Conservation (phyloP, 2,797 vertebrate genomes). For the Aeoliscus strigatus region DNA sequence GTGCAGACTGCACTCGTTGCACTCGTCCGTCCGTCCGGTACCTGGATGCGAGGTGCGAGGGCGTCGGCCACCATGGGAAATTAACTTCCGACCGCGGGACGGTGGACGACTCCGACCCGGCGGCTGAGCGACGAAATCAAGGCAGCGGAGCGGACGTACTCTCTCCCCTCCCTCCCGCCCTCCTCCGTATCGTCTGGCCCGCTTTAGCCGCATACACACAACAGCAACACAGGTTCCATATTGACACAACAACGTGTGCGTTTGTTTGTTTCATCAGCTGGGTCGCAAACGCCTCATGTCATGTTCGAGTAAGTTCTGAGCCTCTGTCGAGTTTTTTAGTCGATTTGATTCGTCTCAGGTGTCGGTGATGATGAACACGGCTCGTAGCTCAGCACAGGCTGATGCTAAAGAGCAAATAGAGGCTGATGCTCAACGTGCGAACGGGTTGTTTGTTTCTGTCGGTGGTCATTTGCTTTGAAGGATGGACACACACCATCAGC, state of each 20-base stretch:
- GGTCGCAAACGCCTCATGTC: conserved; percentile 59
- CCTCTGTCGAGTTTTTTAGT: no score
- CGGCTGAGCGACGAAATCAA: conserved; percentile 25
- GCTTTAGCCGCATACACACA: conserved; percentile 22
- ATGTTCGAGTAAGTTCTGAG: conserved; percentile 78
- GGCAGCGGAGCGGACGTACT: conserved; percentile 21
- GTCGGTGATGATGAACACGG: no score
- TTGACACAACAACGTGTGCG: conserved; percentile 16
- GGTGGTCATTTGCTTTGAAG: no score
- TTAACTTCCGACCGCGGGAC: conserved; percentile 33
- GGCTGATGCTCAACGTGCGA: no score
- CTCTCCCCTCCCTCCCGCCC: not conserved
- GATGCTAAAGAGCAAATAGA: no score
- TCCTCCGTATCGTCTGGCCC: conserved; percentile 25
- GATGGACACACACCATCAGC: no score
- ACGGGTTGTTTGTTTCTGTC: no score
- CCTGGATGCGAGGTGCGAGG: conserved; percentile 30
- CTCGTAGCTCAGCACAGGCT: no score
- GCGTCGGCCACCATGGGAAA: conserved; percentile 26
- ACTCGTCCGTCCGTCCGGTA: conserved; percentile 47
- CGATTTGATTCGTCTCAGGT: not conserved
- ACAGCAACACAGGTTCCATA: conserved; percentile 26
- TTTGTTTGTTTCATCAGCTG: conserved; percentile 18
- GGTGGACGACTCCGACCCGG: conserved; percentile 21
- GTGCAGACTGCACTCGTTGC: conserved; percentile 26